Evolutionary conservation across 1,140 invertebrate species (phyloP).

Genomic region (Diorhabda sublineata): DNA sequence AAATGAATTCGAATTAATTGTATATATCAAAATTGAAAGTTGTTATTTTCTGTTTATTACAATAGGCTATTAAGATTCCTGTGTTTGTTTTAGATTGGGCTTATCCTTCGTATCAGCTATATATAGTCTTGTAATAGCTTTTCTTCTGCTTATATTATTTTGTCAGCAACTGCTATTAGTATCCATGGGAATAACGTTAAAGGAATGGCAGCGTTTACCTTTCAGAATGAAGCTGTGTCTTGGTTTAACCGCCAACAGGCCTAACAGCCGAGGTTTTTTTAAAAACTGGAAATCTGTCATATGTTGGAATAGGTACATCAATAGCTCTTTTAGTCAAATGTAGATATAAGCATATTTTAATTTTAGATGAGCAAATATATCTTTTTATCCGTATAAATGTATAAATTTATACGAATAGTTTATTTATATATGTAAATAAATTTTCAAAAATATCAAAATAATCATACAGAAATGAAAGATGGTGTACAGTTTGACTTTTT

Average conservation of each 20-base stretch:
- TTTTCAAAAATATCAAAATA: too few relatives aligned
- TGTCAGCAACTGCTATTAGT: slow-evolving; percentile 37
- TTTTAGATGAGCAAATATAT: too few relatives aligned
- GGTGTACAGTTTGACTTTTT: too few relatives aligned
- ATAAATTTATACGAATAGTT: too few relatives aligned
- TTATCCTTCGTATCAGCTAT: slow-evolving; percentile 41
- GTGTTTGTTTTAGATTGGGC: slow-evolving; percentile 35
- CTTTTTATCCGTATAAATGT: too few relatives aligned
- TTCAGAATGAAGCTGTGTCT: slow-evolving; percentile 32
- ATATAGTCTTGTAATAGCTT: slow-evolving; percentile 38
- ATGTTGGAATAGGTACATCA: slow-evolving; percentile 20
- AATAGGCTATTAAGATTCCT: too few relatives aligned
- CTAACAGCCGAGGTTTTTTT: slow-evolving; percentile 33
- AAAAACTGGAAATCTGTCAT: slow-evolving; percentile 38
- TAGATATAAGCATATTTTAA: neutral
- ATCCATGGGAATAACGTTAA: slow-evolving; percentile 36
- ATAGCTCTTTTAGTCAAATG: neutral
- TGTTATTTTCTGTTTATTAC: too few relatives aligned
- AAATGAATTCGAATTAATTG: too few relatives aligned
- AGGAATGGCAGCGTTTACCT: slow-evolving; percentile 37
- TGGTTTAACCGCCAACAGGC: slow-evolving; percentile 30
- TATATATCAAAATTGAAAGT: too few relatives aligned
- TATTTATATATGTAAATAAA: too few relatives aligned
- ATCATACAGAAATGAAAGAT: too few relatives aligned
- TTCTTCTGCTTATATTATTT: slow-evolving; percentile 29